Percentiles rank a stretch among this genome's conserved stretches.
Conservation (phyloP, 2,888 invertebrate genomes). For the Synergus laeviventris region DNA sequence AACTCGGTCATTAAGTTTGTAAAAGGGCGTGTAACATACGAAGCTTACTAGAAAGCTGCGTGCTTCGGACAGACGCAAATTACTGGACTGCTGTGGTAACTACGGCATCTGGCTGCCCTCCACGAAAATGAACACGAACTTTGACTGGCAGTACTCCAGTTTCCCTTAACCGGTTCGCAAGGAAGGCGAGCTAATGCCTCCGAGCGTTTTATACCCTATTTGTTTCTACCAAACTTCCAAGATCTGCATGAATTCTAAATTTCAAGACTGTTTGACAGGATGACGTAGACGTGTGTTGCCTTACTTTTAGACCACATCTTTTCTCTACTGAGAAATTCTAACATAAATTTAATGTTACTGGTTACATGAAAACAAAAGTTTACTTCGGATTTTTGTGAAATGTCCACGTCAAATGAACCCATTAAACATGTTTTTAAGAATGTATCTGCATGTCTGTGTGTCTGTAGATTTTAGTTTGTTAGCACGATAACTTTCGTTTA, state of each 20-base stretch:
- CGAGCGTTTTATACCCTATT: conserved; percentile 17
- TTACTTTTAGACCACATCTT: neutral
- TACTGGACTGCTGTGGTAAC: conserved; percentile 47
- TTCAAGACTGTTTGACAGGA: conserved; percentile 25
- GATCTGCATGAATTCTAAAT: conserved; percentile 5
- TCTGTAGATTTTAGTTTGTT: no score
- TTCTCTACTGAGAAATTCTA: neutral
- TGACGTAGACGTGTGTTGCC: neutral
- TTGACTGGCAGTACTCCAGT: conserved; percentile 52
- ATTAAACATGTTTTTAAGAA: no score
- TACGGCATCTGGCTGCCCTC: conserved; percentile 40
- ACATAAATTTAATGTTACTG: neutral
- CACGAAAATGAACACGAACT: conserved; percentile 44
- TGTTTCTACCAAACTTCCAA: conserved; percentile 23
- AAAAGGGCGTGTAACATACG: conserved; percentile 32
- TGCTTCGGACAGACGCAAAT: conserved; percentile 56
- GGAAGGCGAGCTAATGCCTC: neutral
- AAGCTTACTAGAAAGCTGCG: conserved; percentile 39
- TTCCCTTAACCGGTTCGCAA: conserved; percentile 42
- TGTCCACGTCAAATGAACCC: no score
- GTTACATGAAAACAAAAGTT: neutral
- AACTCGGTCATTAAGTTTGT: conserved; percentile 36
- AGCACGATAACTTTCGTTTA: no score
- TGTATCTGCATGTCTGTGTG: no score
- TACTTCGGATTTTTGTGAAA: no score